phyloP scores from a whole-genome alignment of 1,140 invertebrate species.

The Drosophila sturtevanti region DNA sequence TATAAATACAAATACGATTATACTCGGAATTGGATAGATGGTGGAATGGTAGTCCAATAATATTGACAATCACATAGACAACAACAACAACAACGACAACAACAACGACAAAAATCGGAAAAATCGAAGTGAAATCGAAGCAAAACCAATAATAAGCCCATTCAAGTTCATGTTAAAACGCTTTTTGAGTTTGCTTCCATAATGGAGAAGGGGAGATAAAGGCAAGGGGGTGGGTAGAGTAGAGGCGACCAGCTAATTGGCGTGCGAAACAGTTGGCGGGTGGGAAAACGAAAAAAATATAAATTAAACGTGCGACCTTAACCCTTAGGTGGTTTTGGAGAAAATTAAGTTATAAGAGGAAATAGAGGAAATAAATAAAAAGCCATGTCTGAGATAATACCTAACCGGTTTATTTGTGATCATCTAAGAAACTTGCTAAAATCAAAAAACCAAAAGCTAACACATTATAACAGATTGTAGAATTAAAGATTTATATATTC shows the following conservation, averaged over 20 bases:
- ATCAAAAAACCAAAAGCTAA: too few relatives aligned
- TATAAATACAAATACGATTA: conserved; percentile 64
- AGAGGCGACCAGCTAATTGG: conserved; percentile 51
- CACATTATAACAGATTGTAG: too few relatives aligned
- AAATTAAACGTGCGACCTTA: conserved; percentile 67
- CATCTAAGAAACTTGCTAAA: too few relatives aligned
- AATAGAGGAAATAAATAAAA: too few relatives aligned
- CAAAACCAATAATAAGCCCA: conserved; percentile 72
- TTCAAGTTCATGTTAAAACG: conserved; percentile 78
- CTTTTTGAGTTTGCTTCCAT: conserved; percentile 22
- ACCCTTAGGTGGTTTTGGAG: conserved; percentile 19
- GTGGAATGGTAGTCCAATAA: conserved; percentile 50
- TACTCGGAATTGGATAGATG: conserved; percentile 31
- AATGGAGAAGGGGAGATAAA: background rate
- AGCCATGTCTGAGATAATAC: too few relatives aligned
- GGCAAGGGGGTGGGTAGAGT: background rate
- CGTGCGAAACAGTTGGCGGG: conserved; percentile 63
- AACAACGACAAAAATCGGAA: conserved; percentile 8
- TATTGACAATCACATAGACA: conserved; percentile 52
- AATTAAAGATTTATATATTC: too few relatives aligned
- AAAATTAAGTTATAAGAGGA: background rate
- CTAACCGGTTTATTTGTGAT: too few relatives aligned
- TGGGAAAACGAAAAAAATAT: conserved; percentile 47
- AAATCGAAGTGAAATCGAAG: conserved; percentile 22
- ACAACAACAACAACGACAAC: background rate